Percentiles rank a stretch among this genome's conserved stretches.
phyloP scores from a whole-genome alignment of 2,113 vertebrate species.

The Brachyhypopomus gauderio region DNA sequence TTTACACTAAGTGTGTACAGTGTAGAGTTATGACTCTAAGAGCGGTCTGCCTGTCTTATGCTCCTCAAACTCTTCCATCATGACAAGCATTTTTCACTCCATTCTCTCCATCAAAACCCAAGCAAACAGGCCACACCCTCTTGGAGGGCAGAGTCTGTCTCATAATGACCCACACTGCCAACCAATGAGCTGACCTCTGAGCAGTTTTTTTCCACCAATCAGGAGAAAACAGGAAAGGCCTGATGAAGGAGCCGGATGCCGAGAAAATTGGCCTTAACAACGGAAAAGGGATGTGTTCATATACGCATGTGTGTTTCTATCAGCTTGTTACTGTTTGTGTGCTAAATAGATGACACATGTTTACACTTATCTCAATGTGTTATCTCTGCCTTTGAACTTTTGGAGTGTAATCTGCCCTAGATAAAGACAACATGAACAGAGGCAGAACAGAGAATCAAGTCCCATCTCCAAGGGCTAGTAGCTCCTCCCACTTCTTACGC shows the following conservation, averaged over 20 bases:
- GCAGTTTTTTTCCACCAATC: conserved; percentile 61
- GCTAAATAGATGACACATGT: neutral
- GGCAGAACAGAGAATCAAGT: neutral
- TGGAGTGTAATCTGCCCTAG: conserved; percentile 27
- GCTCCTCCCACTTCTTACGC: conserved; percentile 44
- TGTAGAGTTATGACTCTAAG: neutral
- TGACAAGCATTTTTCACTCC: neutral
- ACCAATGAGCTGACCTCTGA: conserved; percentile 58
- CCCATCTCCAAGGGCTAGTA: neutral
- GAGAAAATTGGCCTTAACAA: conserved; percentile 72
- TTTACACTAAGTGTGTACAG: neutral
- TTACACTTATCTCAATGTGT: conserved; percentile 11
- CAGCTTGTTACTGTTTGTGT: conserved; percentile 24
- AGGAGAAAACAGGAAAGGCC: conserved; percentile 43
- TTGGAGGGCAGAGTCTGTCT: neutral
- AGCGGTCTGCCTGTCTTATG: neutral
- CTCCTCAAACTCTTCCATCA: neutral
- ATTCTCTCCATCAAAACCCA: conserved; percentile 26
- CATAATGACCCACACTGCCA: neutral
- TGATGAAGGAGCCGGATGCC: conserved; percentile 66
- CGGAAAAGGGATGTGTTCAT: conserved; percentile 45
- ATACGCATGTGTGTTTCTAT: conserved; percentile 37
- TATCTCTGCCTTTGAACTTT: conserved; percentile 37
- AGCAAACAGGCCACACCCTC: neutral
- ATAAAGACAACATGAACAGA: conserved; percentile 15